Percentiles rank a stretch among this genome's conserved stretches.
Conservation (phyloP, 2,888 invertebrate species). For the Eurytoma adleriae region DNA sequence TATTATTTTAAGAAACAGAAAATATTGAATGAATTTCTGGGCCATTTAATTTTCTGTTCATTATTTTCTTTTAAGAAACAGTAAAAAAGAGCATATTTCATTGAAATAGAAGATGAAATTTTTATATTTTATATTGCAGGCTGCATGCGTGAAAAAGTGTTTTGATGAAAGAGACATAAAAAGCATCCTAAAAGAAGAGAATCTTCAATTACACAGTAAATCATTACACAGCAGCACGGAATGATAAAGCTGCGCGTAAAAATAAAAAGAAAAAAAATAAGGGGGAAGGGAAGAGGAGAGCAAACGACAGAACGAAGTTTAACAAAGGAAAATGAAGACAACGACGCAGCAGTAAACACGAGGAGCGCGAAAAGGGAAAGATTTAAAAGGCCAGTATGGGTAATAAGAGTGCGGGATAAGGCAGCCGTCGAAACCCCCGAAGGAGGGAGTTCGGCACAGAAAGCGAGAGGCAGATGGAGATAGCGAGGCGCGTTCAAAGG, state of each 20-base stretch:
- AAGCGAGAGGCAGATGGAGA: slow-evolving; percentile 6
- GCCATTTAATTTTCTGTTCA: too few species aligned
- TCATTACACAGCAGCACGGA: not conserved
- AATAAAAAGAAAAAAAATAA: slow-evolving; percentile 5
- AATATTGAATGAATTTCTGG: too few species aligned
- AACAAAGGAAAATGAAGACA: slow-evolving; percentile 35
- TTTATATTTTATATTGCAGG: too few species aligned
- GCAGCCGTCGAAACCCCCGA: not conserved
- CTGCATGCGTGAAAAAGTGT: too few species aligned
- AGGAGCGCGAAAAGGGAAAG: slow-evolving; percentile 32
- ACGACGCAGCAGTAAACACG: slow-evolving; percentile 25
- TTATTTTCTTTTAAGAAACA: too few species aligned
- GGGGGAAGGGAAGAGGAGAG: not conserved
- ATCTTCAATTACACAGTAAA: not conserved
- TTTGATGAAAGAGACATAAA: too few species aligned
- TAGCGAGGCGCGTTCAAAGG: slow-evolving; percentile 6
- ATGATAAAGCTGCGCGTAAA: slow-evolving; percentile 3
- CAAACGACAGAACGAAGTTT: not conserved
- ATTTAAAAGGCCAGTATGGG: slow-evolving; percentile 31
- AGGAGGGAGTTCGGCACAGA: not conserved
- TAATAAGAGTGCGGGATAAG: slow-evolving; percentile 38
- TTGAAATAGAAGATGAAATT: too few species aligned
- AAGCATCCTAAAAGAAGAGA: not conserved
- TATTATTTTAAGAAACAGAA: too few species aligned
- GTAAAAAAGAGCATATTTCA: too few species aligned